Conservation (phyloP, 2,797 vertebrate species). For the Sebastolobus alascanus region DNA sequence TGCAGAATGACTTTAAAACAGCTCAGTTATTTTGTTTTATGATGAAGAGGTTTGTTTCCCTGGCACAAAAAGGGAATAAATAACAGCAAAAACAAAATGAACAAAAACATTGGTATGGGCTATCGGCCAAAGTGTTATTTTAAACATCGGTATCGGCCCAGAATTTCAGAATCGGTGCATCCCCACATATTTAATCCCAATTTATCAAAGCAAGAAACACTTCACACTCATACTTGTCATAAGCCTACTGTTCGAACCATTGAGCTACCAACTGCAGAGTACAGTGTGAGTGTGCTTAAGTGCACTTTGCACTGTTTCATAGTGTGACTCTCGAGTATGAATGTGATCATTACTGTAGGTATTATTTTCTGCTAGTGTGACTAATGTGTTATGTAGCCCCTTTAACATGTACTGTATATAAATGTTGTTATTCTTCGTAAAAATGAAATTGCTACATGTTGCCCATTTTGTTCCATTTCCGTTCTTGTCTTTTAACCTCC, state of each 20-base stretch:
- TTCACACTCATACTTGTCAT: conserved; percentile 6
- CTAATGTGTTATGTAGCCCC: not conserved
- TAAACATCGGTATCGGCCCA: not conserved
- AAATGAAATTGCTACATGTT: not conserved
- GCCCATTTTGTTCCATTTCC: not conserved
- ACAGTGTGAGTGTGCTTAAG: conserved; percentile 22
- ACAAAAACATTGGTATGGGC: not conserved
- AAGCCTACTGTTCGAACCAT: not conserved
- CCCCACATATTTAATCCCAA: not conserved
- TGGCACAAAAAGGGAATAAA: not conserved
- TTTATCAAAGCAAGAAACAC: not conserved
- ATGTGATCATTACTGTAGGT: conserved; percentile 2
- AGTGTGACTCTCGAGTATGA: conserved; percentile 10
- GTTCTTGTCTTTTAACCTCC: not conserved
- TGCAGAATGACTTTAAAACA: not conserved
- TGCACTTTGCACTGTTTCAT: conserved; percentile 22
- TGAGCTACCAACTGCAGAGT: conserved; percentile 7
- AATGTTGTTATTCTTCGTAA: not conserved
- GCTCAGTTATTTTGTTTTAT: not conserved
- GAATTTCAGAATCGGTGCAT: not conserved
- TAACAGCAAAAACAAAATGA: not conserved
- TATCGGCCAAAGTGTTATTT: not conserved
- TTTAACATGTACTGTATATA: not conserved
- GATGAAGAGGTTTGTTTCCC: not conserved
- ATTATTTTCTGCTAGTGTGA: conserved; percentile 19